Conservation (phyloP, 2,888 invertebrate genomes). For the Muscina levida region DNA sequence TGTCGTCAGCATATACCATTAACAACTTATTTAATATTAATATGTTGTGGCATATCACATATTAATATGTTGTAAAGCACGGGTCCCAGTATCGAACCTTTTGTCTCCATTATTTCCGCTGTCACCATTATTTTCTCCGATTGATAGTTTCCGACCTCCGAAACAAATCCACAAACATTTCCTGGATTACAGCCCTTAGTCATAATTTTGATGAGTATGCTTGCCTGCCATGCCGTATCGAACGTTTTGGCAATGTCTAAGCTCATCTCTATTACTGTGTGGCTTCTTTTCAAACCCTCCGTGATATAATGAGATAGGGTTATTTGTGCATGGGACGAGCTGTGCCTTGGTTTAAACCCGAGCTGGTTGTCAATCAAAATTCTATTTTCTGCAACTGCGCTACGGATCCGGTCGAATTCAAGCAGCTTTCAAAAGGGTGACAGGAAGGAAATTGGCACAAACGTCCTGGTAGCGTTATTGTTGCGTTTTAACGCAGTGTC, state of each 20-base stretch:
- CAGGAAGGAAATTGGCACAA: conserved; percentile 19
- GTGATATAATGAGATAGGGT: too few species aligned
- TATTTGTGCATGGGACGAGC: neutral
- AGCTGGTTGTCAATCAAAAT: neutral
- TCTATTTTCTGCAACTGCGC: neutral
- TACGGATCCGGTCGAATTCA: neutral
- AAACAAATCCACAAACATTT: too few species aligned
- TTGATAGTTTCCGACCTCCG: neutral
- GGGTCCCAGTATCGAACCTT: neutral
- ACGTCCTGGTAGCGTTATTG: neutral
- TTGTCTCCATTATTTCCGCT: neutral
- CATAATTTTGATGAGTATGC: neutral
- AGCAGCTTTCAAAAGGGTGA: conserved; percentile 27
- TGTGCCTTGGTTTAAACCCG: neutral
- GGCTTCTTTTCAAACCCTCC: too few species aligned
- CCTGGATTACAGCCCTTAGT: too few species aligned
- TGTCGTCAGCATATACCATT: neutral
- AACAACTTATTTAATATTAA: neutral
- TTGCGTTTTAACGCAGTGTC: conserved; percentile 27
- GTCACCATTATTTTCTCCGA: neutral
- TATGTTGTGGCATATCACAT: neutral
- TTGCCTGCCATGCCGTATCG: neutral
- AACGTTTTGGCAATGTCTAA: too few species aligned
- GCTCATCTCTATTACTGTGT: too few species aligned
- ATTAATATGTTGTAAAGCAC: neutral